These are phyloP conservation scores for Idaea biselata DNA, from an alignment of 2,888 invertebrate genomes.

Conservation along the genomic window DNA sequence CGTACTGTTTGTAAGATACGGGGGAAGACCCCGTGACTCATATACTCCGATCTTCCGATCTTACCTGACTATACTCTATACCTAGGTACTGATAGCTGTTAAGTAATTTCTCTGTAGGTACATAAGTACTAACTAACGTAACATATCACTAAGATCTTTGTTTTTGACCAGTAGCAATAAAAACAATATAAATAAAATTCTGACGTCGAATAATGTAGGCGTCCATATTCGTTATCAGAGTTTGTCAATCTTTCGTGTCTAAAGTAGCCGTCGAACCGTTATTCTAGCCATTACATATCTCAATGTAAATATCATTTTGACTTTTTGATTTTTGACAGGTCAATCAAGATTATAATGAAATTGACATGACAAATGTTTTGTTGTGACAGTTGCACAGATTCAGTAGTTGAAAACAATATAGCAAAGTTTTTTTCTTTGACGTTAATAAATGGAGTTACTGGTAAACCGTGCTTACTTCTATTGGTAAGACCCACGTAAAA, in stretches of 20 bases:
- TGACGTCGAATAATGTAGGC: neutral
- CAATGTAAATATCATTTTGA: slow-evolving; percentile 19
- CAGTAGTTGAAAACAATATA: slow-evolving; percentile 34
- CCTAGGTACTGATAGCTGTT: too few relatives aligned
- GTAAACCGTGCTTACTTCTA: neutral
- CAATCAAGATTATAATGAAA: slow-evolving; percentile 45
- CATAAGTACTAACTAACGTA: too few relatives aligned
- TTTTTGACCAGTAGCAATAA: neutral
- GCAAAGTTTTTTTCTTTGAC: neutral
- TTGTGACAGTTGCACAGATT: slow-evolving; percentile 21
- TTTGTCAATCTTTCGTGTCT: slow-evolving; percentile 69
- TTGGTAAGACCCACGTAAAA: neutral
- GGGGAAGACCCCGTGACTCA: too few relatives aligned
- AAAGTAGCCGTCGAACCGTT: slow-evolving; percentile 48
- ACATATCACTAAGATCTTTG: neutral
- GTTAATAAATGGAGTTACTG: neutral
- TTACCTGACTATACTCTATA: too few relatives aligned
- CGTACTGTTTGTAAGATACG: too few relatives aligned
- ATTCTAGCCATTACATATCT: slow-evolving; percentile 2
- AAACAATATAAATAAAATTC: neutral
- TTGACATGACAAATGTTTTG: slow-evolving; percentile 44
- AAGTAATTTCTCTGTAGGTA: too few relatives aligned
- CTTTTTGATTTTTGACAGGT: slow-evolving; percentile 43
- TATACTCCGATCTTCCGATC: too few relatives aligned
- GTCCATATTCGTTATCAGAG: slow-evolving; percentile 52